Conservation (phyloP, 1,140 invertebrate species). For the Pachyrhynchus sulphureomaculatus region DNA sequence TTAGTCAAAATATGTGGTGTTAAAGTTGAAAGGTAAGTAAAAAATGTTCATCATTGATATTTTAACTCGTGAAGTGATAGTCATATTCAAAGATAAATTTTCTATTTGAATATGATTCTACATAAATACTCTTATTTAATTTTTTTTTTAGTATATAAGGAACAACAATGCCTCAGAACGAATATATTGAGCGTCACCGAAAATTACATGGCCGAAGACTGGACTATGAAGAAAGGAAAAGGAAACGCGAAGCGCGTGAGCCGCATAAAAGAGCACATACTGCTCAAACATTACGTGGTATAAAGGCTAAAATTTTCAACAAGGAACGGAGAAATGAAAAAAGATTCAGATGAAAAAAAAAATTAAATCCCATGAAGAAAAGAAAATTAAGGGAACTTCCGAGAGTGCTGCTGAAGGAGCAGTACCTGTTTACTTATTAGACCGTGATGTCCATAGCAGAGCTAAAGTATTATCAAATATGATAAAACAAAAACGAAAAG, state of each 20-base stretch:
- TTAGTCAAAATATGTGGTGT: no score
- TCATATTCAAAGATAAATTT: no score
- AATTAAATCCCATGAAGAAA: constrained; percentile 89
- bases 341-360: constrained; percentile 99
- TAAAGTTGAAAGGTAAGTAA: no score
- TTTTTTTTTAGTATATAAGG: neutral
- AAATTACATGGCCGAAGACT: constrained; percentile 94
- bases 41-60: no score
- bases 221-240: constrained; percentile 96
- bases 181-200: constrained; percentile 97
- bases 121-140: neutral
- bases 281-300: constrained; percentile 88
- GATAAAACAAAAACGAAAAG: constrained; percentile 99
- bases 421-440: constrained; percentile 92
- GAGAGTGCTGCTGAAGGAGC: constrained; percentile 87
- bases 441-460: constrained; percentile 90
- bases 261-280: constrained; percentile 88
- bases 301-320: constrained; percentile 98
- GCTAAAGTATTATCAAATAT: constrained; percentile 98
- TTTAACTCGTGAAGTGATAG: no score
- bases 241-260: constrained; percentile 92
- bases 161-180: constrained; percentile 95
- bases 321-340: constrained; percentile 94
- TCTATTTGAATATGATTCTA: no score
- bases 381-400: constrained; percentile 78